Conservation (phyloP, 2,113 vertebrate genomes). For the Butorides virescens region DNA sequence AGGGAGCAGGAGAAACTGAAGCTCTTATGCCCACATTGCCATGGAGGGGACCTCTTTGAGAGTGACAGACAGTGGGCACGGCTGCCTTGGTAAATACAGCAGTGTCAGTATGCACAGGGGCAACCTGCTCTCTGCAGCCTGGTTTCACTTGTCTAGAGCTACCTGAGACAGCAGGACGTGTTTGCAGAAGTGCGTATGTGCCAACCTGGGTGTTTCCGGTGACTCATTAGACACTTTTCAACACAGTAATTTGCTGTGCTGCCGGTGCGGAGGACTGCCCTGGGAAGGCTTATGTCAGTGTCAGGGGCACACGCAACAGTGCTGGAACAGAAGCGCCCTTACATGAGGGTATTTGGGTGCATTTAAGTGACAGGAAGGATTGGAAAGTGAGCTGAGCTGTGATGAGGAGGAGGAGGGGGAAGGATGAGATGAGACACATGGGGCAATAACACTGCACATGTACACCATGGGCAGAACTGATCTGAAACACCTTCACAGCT, state of each 20-base stretch:
- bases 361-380: neutral
- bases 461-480: neutral
- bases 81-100: neutral
- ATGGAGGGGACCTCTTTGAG: neutral
- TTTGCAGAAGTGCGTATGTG: neutral
- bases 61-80: rapidly evolving
- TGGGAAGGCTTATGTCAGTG: neutral
- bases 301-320: neutral
- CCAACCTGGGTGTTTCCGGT: neutral
- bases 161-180: neutral
- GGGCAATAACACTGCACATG: neutral
- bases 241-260: neutral
- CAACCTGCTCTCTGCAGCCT: neutral
- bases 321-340: neutral
- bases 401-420: neutral
- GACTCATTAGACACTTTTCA: neutral
- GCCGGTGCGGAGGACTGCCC: neutral
- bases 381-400: neutral
- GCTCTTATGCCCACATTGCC: neutral
- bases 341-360: too few relatives aligned
- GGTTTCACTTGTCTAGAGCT: neutral
- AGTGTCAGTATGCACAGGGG: neutral
- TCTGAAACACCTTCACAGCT: neutral
- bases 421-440: neutral
- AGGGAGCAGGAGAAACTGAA: neutral